phyloP scores from a whole-genome alignment of 2,888 invertebrate genomes.

The Mesopsocus fuscifrons region DNA sequence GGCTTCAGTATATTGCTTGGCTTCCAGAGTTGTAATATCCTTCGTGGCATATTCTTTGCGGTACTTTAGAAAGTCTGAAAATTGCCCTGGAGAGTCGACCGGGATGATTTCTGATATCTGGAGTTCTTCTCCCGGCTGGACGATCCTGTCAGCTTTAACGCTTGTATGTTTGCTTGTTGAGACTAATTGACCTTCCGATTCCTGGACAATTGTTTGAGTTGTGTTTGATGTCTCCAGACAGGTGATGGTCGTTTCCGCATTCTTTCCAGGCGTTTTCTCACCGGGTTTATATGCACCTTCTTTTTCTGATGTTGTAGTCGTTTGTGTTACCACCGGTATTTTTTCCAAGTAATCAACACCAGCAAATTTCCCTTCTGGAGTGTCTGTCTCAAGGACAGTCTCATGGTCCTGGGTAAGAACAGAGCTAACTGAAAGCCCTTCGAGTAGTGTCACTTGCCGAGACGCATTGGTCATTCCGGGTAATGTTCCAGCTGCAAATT shows the following conservation, averaged over 20 bases:
- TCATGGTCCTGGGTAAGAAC: conserved; percentile 47
- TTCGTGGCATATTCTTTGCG: conserved; percentile 31
- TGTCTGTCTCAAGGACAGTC: conserved; percentile 31
- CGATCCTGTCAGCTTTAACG: conserved; percentile 34
- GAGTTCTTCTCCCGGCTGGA: conserved; percentile 38
- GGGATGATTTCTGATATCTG: conserved; percentile 37
- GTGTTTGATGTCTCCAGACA: conserved; percentile 37
- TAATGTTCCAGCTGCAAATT: conserved; percentile 27
- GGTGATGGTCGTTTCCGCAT: conserved; percentile 26
- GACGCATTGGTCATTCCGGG: conserved; percentile 29
- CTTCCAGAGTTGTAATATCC: conserved; percentile 37
- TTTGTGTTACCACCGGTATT: conserved; percentile 36
- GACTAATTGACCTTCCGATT: conserved; percentile 39
- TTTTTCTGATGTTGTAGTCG: conserved; percentile 38
- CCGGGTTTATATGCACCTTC: conserved; percentile 31
- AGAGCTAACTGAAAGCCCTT: conserved; percentile 35
- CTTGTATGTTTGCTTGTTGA: conserved; percentile 30
- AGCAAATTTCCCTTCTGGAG: conserved; percentile 33
- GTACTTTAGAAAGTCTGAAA: conserved; percentile 33
- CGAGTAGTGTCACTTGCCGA: conserved; percentile 29
- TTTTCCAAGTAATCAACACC: conserved; percentile 38
- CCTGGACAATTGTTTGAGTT: conserved; percentile 39
- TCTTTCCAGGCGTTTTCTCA: conserved; percentile 24
- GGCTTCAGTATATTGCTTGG: conserved; percentile 40
- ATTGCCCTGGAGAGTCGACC: conserved; percentile 32